Percentiles rank a stretch among this genome's conserved stretches.
Conservation (phyloP, 2,888 invertebrate genomes). For the Koerneria pararmatus region DNA sequence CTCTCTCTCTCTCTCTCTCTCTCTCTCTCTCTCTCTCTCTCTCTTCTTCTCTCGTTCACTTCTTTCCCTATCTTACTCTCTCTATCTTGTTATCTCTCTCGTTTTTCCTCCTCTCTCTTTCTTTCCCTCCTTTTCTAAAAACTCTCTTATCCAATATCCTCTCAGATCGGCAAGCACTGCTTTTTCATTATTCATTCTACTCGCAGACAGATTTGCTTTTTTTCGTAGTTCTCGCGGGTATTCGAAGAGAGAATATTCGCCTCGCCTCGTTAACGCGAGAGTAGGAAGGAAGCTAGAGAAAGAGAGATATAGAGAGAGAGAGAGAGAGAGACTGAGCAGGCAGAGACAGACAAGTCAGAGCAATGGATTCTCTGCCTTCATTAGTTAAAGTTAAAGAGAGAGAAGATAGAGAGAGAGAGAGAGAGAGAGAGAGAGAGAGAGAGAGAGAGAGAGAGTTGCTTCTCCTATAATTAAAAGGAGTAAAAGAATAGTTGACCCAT, state of each 20-base stretch:
- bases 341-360: background rate
- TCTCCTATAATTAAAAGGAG: conserved; percentile 1
- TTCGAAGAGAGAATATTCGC: conserved; percentile 10
- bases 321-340: conserved; percentile 1
- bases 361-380: too few species aligned
- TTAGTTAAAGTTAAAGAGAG: too few species aligned
- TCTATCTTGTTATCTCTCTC: conserved; percentile 1
- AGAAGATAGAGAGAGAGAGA: conserved; percentile 1
- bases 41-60: conserved; percentile 1
- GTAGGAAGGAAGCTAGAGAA: background rate
- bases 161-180: too few species aligned
- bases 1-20: background rate
- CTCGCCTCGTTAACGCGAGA: background rate
- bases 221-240: too few species aligned
- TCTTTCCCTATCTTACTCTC: too few species aligned
- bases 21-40: background rate
- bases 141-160: too few species aligned
- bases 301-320: background rate
- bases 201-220: too few species aligned
- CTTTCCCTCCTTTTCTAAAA: too few species aligned
- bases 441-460: conserved; percentile 15
- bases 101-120: too few species aligned
- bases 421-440: conserved; percentile 5
- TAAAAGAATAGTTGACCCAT: background rate
- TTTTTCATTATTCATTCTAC: too few species aligned